Base-by-base conservation (phyloP, 2,113 vertebrate genomes). In the Nesogale talazaci region DNA sequence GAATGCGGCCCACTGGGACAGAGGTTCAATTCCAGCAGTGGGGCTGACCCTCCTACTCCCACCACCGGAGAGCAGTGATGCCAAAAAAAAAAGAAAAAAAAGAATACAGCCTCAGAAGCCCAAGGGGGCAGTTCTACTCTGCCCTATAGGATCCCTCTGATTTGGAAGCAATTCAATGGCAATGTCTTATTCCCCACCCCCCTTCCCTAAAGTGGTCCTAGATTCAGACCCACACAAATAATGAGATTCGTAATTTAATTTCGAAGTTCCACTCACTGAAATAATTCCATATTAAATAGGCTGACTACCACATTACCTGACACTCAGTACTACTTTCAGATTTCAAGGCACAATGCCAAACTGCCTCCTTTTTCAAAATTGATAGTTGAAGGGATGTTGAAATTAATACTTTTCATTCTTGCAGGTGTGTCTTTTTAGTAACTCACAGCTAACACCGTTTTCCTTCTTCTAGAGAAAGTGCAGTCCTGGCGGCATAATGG, bases 371-470 rank as follows among this genome's bases (percentile, higher is more conserved):
- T 84, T 83, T 88, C 81, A 19, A 93, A 84, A 46, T 46, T 91
- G 27, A 74, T 11, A 78, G 56, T 20, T 77, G 70, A 89, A 86
- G 46, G 76, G 8, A 74, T 77, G 59, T 27, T 78, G 52, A 83
- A 89, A 95, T 29, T 61, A 86, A 61, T 4, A 79, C 56, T 67
- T 52, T 90, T 46, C 42, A 88, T 31, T 91, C 23, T 72, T 40
- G 14, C 74, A 83, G 22, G 42, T n/a, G 59, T 70, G 57, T 15
- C 67, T 94, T 83, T 81, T 83, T 81, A 80, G 29, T 79, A 95
- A 93, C 65, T 88, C 75, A 89, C 34, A 95, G 75, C 56, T 89
- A 70, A 59, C 29, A 88, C 59, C 83, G 88, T 92, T 56, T 72
- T 90, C 56, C 78, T 90, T 93, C 42, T 19, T 70, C 17, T 56